phyloP scores from a whole-genome alignment of 2,888 invertebrate species.

The Luperina nickerlii region DNA sequence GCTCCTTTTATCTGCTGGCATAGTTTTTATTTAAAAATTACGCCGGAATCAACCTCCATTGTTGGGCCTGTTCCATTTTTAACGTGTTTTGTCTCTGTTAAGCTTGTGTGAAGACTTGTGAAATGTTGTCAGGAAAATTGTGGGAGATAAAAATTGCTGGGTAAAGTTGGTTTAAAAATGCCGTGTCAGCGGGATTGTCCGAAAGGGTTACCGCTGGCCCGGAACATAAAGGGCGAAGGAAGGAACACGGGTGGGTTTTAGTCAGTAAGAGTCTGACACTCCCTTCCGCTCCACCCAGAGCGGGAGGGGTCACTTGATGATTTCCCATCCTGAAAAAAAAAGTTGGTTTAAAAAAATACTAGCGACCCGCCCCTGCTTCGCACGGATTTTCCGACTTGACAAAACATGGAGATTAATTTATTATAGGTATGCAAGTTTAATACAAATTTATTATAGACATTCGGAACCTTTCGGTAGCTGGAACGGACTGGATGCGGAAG shows the following conservation, averaged over 20 bases:
- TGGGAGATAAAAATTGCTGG: background rate
- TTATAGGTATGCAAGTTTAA: background rate
- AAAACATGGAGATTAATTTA: background rate
- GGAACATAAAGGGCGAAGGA: too few species aligned
- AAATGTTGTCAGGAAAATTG: constrained; percentile 5
- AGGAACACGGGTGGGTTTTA: too few species aligned
- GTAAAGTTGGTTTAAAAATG: background rate
- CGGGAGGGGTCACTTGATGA: too few species aligned
- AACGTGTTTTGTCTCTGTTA: constrained; percentile 46
- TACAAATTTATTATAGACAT: background rate
- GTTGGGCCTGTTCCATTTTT: constrained; percentile 44
- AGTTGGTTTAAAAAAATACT: background rate
- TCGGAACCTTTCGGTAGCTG: too few species aligned
- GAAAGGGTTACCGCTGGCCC: too few species aligned
- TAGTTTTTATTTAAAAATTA: constrained; percentile 62
- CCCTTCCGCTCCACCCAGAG: too few species aligned
- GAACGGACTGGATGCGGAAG: too few species aligned
- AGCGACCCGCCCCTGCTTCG: background rate
- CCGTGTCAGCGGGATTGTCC: too few species aligned
- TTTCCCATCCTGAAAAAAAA: too few species aligned
- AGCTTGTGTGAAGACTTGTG: constrained; percentile 25
- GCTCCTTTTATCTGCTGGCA: constrained; percentile 46
- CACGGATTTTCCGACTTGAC: background rate
- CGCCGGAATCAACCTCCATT: constrained; percentile 54
- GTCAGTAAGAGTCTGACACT: too few species aligned